Conservation (phyloP, 1,140 invertebrate species). For the Calycopis cecrops region DNA sequence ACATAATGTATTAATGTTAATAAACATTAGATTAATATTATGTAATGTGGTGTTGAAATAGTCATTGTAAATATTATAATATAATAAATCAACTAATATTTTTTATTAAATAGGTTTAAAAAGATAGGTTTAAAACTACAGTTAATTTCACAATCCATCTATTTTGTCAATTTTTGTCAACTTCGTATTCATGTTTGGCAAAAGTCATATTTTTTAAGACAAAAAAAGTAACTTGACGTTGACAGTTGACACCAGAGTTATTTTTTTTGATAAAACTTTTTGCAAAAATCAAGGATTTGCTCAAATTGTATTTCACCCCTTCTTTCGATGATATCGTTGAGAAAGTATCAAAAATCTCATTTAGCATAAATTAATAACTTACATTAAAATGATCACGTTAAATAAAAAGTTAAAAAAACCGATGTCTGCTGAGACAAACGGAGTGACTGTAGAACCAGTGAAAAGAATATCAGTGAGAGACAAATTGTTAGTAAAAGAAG, state of each 20-base stretch:
- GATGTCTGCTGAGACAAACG: slow-evolving; percentile 56
- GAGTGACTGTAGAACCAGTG: slow-evolving; percentile 46
- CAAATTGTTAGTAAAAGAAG: slow-evolving; percentile 89
- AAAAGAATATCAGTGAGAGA: slow-evolving; percentile 89
- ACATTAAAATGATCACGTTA: slow-evolving; percentile 83
- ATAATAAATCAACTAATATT: too few relatives aligned
- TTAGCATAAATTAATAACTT: background rate
- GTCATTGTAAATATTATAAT: too few relatives aligned
- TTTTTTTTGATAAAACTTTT: slow-evolving; percentile 1
- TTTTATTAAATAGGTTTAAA: too few relatives aligned
- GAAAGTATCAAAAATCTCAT: background rate
- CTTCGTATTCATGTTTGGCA: too few relatives aligned
- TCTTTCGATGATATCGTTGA: background rate
- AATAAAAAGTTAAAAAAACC: slow-evolving; percentile 87
- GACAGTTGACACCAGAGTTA: background rate
- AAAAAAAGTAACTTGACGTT: too few relatives aligned
- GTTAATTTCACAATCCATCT: too few relatives aligned
- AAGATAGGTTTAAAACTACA: too few relatives aligned
- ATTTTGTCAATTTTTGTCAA: too few relatives aligned
- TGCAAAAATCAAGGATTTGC: background rate
- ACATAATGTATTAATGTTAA: too few relatives aligned
- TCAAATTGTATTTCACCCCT: background rate
- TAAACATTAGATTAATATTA: too few relatives aligned
- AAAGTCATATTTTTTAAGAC: too few relatives aligned
- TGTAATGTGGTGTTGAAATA: too few relatives aligned